Evolutionary conservation across 2,888 invertebrate genomes (phyloP), one percentile per base, ranked within the genome.

Genomic region (Oscheius sp.): DNA sequence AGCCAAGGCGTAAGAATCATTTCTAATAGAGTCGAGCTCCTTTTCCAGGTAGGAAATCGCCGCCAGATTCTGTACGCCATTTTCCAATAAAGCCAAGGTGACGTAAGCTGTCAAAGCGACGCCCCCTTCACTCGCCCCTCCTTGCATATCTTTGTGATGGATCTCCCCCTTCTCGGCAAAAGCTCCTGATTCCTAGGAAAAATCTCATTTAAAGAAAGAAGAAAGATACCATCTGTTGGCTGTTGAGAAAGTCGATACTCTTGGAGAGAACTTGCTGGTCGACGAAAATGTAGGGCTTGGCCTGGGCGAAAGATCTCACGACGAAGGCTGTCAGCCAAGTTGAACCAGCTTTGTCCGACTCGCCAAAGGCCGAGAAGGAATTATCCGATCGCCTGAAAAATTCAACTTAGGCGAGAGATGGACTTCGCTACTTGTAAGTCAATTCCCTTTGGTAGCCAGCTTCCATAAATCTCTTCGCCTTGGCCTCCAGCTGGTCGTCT

Each of bases 271-370:
- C 91, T 29, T 89, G 84, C 23, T 89, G 88, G 77, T 95, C 94
- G 29, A 95, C 91, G 80, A 91, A 92, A 23, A 94, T 93, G 86
- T 92, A 93, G 9, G 82, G 70, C 74, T 85, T 81, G 18, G 88
- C 87, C 77, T 86, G 87, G 56, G 79, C 92, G 89, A 95, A 93
- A 0, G 93, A 92, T 81, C 93, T 92, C 0, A 93, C 92, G 0
- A 94, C 94, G 88, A 95, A 95, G 0, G 95, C 94, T 1, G 95
- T 94, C 74, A 95, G 89, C 94, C 96, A 94, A 76, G 95, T 92
- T 89, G 95, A 92, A 88, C 94, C 92, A 86, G 91, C 90, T 82
- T 91, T 86, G 90, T 93, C 92, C 83, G 92, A 88, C 84, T 92
- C 90, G n/a, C 94, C 95, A 88, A 95, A 95, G 81, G 95, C 92